Percentiles rank a stretch among this genome's conserved stretches.
Conservation (phyloP, 2,797 vertebrate genomes). For the Notolepis coatsorum region DNA sequence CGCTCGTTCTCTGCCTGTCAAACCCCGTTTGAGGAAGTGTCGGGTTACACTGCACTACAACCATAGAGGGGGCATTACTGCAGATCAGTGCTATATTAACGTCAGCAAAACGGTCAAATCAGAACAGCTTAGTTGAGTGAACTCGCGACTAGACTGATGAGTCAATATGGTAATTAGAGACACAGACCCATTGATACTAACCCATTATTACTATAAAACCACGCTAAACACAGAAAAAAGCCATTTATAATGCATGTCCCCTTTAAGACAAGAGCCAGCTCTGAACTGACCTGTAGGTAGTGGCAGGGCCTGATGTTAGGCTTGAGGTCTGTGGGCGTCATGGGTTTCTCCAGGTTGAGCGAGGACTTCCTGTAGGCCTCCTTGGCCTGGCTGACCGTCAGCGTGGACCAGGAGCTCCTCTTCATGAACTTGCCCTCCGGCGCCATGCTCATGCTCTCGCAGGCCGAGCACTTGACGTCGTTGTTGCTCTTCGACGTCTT, state of each 20-base stretch:
- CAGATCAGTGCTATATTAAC: too few species aligned
- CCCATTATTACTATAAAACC: too few species aligned
- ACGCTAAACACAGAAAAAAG: background rate
- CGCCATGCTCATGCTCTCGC: constrained; percentile 90
- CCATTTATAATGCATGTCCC: background rate
- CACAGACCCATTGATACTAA: too few species aligned
- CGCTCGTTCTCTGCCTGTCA: too few species aligned
- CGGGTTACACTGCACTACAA: too few species aligned
- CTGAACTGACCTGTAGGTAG: constrained; percentile 92
- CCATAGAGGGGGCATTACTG: too few species aligned
- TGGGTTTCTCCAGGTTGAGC: constrained; percentile 94
- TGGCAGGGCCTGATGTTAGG: constrained; percentile 92
- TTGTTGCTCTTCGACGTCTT: constrained; percentile 97
- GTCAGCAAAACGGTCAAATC: too few species aligned
- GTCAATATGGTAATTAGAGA: too few species aligned
- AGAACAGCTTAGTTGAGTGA: background rate
- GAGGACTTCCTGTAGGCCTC: constrained; percentile 98
- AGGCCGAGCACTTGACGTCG: constrained; percentile 96
- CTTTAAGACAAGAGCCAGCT: background rate
- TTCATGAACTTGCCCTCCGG: constrained; percentile 96
- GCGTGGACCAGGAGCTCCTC: constrained; percentile 98
- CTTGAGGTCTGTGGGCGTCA: constrained; percentile 91
- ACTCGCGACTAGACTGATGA: too few species aligned
- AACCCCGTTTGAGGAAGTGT: too few species aligned
- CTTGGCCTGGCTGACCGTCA: constrained; percentile 99